A percentile compares a stretch with the other conserved stretches of the same genome.
These are phyloP conservation scores for Dromaius novaehollandiae DNA, from an alignment of 2,113 vertebrate genomes.

Conservation along the genomic window DNA sequence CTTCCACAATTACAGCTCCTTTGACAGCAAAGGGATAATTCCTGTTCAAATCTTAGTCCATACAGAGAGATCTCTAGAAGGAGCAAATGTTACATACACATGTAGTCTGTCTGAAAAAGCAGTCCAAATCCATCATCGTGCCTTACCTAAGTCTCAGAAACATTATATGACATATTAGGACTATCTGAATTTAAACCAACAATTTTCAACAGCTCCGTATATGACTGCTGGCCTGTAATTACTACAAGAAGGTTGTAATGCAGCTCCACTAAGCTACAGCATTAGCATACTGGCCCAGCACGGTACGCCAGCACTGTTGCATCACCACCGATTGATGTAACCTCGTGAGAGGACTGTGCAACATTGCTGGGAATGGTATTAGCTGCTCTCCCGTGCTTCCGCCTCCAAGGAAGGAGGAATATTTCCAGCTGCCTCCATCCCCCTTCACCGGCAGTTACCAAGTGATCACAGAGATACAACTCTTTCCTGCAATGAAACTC, in stretches of 20 bases:
- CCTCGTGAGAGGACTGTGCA: background rate
- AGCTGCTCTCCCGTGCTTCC: background rate
- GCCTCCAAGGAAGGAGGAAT: background rate
- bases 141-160: background rate
- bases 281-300: background rate
- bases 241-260: background rate
- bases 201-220: background rate
- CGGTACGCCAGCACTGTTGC: background rate
- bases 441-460: accelerated
- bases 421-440: accelerated
- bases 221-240: background rate
- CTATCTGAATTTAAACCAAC: background rate
- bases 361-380: background rate
- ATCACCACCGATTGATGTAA: conserved; percentile 4
- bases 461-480: accelerated
- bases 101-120: background rate
- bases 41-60: background rate
- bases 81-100: accelerated
- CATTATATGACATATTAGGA: background rate
- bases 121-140: background rate
- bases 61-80: background rate
- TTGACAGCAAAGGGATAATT: background rate
- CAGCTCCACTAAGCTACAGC: background rate
- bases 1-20: background rate
- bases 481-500: accelerated